Evolutionary conservation across 2,797 vertebrate genomes (phyloP), one percentile per base, ranked within the genome.

Genomic region (Spinibarbus caldwelli): DNA sequence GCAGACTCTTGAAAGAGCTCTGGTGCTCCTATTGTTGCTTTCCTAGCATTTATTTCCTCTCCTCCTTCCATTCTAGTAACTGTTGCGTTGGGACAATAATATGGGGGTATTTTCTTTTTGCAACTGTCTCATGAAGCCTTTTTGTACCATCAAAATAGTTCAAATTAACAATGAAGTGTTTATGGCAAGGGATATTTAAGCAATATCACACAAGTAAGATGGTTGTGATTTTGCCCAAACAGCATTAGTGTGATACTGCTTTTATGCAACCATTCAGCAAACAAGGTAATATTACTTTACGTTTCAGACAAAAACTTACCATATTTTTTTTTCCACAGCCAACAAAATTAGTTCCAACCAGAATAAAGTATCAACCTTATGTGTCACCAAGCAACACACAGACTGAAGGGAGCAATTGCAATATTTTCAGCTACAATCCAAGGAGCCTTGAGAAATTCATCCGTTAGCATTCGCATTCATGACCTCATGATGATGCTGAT

Each of bases 1-100:
- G 89, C 89, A 85, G 87, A 89, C 92, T 94, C 94, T 94, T 95
- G 92, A 95, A 95, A 94, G 90, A 85, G 86, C 90, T 90, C 91
- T 90, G 91, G 91, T 86, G 91, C 90, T 89, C 89, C 90, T 86
- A 88, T 91, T 89, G 90, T 85, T 91, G 88, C 89, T 89, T 91
- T 86, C 49, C 31, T 52, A 70, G 43, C 79, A 5, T 62, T 80
- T 75, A 26, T 76, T 82, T 75, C 36, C 19, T 79, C 49, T 10
- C 0, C 7, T 59, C 19, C 2, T 82, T 73, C 49, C 14, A 45
- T 43, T 82, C 29, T 23, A 70, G 49, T 43, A 43, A 70, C 47
- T 72, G 36, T 43, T 72, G 68, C 11, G 72, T 45, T 43, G 36
- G 19, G 52, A 72, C 36, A 82, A 26, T 47, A 45, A 49, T 34